Evolutionary conservation across 2,113 vertebrate genomes (phyloP), one percentile per base, ranked within the genome.

Genomic region (Gallinago media): DNA sequence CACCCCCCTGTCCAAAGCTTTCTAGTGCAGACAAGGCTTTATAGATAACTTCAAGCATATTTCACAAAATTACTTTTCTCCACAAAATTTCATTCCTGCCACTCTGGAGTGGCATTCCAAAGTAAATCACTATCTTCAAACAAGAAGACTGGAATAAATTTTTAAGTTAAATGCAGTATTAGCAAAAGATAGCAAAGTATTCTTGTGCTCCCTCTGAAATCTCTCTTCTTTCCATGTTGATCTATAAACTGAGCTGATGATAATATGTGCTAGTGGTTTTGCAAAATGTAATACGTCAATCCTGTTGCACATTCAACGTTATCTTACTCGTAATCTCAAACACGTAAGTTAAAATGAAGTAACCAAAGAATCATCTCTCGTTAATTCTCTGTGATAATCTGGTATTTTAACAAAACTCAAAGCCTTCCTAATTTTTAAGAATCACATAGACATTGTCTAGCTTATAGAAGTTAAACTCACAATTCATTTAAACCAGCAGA

Each of bases 1-100:
- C 86, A 56, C 9, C 29, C 26, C 34, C 0, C 0, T 3, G n/a
- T 9, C 36, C 42, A 58, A 10, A 2, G 15, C 26, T 4, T 72
- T 50, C 27, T n/a, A 86, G 17, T 1, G 13, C 59, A 31, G 29
- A 59, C 42, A 62, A 36, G 21, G 27, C 18, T 56, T 74, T 49
- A 52, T 6, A 59, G 15, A 12, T 23, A 32, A 85, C 18, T 20
- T 68, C 11, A 89, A 67, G 32, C 2, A 1, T 20, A 68, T 29
- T 49, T 91, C 63, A 84, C n/a, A 63, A 61, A 77, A 49, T 17
- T 5, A 86, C 72, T 78, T 38, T 25, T 7, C 11, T 23, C 38
- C 47, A 89, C 7, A 65, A 61, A 87, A 70, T 31, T 23, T 73
- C 15, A 34, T 15, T 66, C 23, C 40, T 74, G 52, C 19, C 12